These are phyloP conservation scores for Clivina fossor DNA, from an alignment of 2,888 invertebrate genomes.

Conservation along the genomic window DNA sequence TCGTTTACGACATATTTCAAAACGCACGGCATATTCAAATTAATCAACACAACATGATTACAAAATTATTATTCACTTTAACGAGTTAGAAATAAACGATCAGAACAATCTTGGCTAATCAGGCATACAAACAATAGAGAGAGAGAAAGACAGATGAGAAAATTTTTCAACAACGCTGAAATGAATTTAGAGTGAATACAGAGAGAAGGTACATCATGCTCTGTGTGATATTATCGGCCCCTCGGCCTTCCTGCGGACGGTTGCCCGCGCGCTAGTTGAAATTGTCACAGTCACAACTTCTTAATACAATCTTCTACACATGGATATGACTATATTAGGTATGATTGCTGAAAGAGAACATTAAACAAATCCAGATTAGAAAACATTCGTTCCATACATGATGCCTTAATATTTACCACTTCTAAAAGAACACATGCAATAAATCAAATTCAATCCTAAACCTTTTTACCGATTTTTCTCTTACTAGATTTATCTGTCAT, in stretches of 20 bases:
- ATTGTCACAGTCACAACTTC: constrained; percentile 11
- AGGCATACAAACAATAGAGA: neutral
- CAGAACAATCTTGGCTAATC: constrained; percentile 17
- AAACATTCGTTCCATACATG: constrained; percentile 32
- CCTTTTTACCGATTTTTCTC: no score
- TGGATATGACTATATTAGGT: constrained; percentile 15
- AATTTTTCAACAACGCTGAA: constrained; percentile 23
- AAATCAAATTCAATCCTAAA: constrained; percentile 2
- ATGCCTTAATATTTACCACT: constrained; percentile 4
- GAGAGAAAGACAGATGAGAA: neutral
- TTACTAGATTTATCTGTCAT: no score
- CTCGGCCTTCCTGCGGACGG: neutral
- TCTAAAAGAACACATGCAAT: constrained; percentile 14
- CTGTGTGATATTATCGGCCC: constrained; percentile 4
- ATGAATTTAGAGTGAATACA: constrained; percentile 16
- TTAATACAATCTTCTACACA: no score
- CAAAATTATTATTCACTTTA: neutral
- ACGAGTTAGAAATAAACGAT: neutral
- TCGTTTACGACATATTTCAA: neutral
- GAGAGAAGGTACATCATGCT: constrained; percentile 7
- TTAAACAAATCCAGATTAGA: constrained; percentile 49
- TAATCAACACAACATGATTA: neutral
- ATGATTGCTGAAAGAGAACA: constrained; percentile 50
- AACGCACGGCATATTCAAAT: neutral
- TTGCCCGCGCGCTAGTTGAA: neutral